phyloP scores from a whole-genome alignment of 1,140 invertebrate genomes.

The Drosophila sucinea region DNA sequence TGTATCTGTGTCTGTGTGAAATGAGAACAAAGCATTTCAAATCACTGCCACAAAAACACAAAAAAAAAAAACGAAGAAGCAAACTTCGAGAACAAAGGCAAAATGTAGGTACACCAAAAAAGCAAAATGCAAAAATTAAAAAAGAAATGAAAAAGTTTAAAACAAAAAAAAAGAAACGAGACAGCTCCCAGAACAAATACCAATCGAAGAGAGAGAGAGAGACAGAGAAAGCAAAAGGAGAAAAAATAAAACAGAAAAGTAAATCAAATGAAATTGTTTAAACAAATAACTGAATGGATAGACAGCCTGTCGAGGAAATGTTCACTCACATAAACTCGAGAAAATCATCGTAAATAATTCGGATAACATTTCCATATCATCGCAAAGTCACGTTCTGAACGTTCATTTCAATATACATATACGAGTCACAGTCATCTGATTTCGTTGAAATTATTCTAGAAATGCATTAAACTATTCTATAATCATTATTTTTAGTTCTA shows the following conservation, averaged over 20 bases:
- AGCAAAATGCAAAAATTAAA: slow-evolving; percentile 18
- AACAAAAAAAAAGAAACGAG: not conserved
- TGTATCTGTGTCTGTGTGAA: slow-evolving; percentile 23
- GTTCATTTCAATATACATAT: not conserved
- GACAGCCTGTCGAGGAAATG: slow-evolving; percentile 19
- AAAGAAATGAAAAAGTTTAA: not conserved
- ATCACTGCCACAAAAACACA: slow-evolving; percentile 45
- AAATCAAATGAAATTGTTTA: slow-evolving; percentile 28
- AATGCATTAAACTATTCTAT: not conserved
- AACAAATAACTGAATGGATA: slow-evolving; percentile 1
- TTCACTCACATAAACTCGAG: slow-evolving; percentile 4
- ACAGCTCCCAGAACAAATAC: not conserved
- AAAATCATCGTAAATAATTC: slow-evolving; percentile 1
- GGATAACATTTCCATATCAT: not conserved
- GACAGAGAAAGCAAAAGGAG: slow-evolving; percentile 24
- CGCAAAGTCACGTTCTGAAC: not conserved
- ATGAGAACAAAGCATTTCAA: slow-evolving; percentile 75
- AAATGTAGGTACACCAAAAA: slow-evolving; percentile 11
- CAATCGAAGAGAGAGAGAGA: not conserved
- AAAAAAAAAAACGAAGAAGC: slow-evolving; percentile 5
- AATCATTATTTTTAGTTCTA: too few relatives aligned
- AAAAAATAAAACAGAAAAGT: slow-evolving; percentile 27
- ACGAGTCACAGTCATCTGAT: not conserved
- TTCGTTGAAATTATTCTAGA: not conserved
- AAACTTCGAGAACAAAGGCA: slow-evolving; percentile 59